These are phyloP conservation scores for Archilochus colubris DNA, from an alignment of 2,113 vertebrate species.

Conservation along the genomic window DNA sequence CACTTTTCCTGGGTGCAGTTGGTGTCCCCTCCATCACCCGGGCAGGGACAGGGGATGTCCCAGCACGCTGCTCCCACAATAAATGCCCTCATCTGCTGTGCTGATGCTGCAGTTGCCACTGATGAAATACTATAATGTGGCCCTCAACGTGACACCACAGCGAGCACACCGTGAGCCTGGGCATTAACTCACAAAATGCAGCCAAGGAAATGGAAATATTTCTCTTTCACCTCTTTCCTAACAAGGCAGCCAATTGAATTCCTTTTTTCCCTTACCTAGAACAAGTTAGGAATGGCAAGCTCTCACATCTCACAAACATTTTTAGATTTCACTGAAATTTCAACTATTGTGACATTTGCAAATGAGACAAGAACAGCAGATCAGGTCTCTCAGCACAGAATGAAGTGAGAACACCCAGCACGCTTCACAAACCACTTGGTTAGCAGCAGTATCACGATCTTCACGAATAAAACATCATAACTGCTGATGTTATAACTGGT, in stretches of 20 bases:
- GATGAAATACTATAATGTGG: background rate
- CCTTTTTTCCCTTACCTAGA: background rate
- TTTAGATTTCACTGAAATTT: background rate
- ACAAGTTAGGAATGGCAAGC: rapidly evolving
- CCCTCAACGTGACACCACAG: rapidly evolving
- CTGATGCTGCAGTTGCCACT: slow-evolving; percentile 11
- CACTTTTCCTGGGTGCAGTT: rapidly evolving
- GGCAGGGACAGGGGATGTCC: rapidly evolving
- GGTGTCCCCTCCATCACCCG: background rate
- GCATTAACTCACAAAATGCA: background rate
- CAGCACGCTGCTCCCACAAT: background rate
- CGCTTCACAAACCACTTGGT: background rate
- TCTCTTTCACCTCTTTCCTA: background rate
- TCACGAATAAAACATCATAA: background rate
- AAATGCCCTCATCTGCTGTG: rapidly evolving
- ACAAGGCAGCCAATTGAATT: background rate
- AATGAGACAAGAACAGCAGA: background rate
- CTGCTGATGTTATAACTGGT: too few species aligned
- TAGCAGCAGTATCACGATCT: background rate
- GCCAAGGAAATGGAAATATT: background rate
- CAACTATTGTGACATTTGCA: rapidly evolving
- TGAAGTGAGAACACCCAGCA: background rate
- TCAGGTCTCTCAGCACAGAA: background rate
- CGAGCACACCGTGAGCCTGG: background rate
- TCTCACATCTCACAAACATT: background rate